Evolutionary conservation across 2,113 vertebrate species (phyloP), one percentile per base, ranked within the genome.

Genomic region (Rafetus swinhoei): DNA sequence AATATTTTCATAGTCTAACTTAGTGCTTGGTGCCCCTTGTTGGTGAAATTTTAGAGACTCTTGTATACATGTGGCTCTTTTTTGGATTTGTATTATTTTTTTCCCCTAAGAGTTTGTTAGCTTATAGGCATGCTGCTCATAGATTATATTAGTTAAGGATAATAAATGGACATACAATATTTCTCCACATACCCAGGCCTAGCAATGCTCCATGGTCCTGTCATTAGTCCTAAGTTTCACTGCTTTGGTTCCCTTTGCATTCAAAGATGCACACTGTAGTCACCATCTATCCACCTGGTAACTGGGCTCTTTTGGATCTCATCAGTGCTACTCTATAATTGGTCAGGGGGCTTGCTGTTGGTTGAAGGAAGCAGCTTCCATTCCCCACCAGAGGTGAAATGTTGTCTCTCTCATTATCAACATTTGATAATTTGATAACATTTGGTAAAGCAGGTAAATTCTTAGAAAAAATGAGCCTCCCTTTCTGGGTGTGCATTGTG

Each of bases 241-340:
- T 0, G 21, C 82, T 53, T 57, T 81, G 3, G 1, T 50, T 94
- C n/a, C 35, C 2, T 0, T 3, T 91, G 18, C 35, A 11, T 53
- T 32, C 81, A 54, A 4, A 18, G 72, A 4, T 55, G 32, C 57
- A 1, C 65, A 0, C 9, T 0, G 0, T n/a, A 56, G 45, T 7
- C 56, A 27, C 18, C 22, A 4, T 81, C 9, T 57, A 89, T 32
- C 79, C 77, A 1, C 7, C 19, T 27, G 3, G 1, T 39, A 35
- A 85, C 8, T 9, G 81, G 27, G 54, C 60, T 74, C 19, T 74
- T 4, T 45, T 39, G 10, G 72, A 39, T 5, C 79, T 12, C 81
- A 45, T 55, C 1, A 6, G 84, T 87, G 18, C 27, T 94, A 3
- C 24, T 74, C 16, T 27, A 7, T 14, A 55, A 5, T 29, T 79